These are phyloP conservation scores for Eristalis pertinax DNA, from an alignment of 2,888 invertebrate species.

Conservation along the genomic window DNA sequence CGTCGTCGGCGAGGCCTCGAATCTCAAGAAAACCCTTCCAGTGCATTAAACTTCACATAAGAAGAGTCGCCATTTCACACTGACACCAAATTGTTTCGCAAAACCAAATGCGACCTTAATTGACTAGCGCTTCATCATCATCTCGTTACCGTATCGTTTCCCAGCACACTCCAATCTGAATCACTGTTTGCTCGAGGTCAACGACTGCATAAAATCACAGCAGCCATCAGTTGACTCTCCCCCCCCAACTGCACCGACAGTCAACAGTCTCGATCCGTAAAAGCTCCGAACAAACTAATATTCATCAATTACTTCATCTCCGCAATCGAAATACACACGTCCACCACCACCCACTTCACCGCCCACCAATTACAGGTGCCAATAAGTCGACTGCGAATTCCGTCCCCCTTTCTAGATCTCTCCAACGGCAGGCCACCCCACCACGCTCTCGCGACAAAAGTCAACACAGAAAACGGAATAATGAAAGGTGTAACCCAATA, in stretches of 20 bases:
- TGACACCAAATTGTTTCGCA: no score
- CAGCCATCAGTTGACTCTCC: background rate
- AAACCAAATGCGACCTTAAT: no score
- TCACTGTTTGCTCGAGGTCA: no score
- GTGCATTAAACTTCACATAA: no score
- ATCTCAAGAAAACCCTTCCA: no score
- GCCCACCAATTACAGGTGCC: conserved; percentile 51
- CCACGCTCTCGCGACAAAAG: background rate
- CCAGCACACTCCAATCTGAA: no score
- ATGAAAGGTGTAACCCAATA: conserved; percentile 65
- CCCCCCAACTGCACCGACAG: conserved; percentile 16
- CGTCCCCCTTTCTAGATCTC: background rate
- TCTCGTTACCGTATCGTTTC: no score
- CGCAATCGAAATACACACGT: background rate
- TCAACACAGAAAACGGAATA: conserved; percentile 47
- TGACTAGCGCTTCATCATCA: no score
- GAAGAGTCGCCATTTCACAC: no score
- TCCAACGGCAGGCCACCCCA: background rate
- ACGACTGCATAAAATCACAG: background rate
- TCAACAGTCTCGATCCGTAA: conserved; percentile 11
- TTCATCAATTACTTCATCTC: conserved; percentile 20
- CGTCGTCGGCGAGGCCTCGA: no score
- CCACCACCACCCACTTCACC: background rate
- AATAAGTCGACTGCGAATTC: conserved; percentile 39
- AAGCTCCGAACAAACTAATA: background rate